Conservation (phyloP, 2,888 invertebrate species). For the Pyrrhosoma nymphula region DNA sequence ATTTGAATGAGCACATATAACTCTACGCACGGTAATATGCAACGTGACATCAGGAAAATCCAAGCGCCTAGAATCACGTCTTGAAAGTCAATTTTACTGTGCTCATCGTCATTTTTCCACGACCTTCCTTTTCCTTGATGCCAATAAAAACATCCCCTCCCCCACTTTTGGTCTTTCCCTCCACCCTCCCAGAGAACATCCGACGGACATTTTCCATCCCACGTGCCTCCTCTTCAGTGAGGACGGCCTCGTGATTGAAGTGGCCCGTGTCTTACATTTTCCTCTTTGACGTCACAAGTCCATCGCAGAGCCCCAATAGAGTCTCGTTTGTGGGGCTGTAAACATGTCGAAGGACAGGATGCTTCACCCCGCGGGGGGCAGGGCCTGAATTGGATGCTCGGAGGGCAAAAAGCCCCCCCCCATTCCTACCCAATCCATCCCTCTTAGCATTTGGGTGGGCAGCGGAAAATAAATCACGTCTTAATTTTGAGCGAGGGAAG, state of each 20-base stretch:
- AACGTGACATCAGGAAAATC: too few species aligned
- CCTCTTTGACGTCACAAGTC: background rate
- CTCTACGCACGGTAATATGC: too few species aligned
- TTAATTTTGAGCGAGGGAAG: too few species aligned
- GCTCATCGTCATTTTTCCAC: background rate
- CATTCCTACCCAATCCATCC: too few species aligned
- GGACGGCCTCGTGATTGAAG: background rate
- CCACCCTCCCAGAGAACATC: background rate
- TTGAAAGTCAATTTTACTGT: background rate
- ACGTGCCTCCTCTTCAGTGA: background rate
- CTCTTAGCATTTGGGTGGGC: too few species aligned
- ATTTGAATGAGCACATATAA: too few species aligned
- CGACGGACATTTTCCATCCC: background rate
- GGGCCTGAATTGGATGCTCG: background rate
- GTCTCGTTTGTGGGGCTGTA: background rate
- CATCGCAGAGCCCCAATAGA: background rate
- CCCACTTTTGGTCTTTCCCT: background rate
- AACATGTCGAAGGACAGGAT: slow-evolving; percentile 1
- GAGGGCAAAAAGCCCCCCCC: too few species aligned
- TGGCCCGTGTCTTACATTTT: background rate
- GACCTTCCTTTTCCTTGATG: background rate
- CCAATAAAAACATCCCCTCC: too few species aligned
- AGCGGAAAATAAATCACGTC: too few species aligned
- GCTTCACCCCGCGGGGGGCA: background rate
- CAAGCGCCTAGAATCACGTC: too few species aligned